Percentiles rank a stretch among this genome's conserved stretches.
Evolutionary conservation across 1,140 invertebrate genomes (phyloP).

Genomic region (Scaptomyza graminum): DNA sequence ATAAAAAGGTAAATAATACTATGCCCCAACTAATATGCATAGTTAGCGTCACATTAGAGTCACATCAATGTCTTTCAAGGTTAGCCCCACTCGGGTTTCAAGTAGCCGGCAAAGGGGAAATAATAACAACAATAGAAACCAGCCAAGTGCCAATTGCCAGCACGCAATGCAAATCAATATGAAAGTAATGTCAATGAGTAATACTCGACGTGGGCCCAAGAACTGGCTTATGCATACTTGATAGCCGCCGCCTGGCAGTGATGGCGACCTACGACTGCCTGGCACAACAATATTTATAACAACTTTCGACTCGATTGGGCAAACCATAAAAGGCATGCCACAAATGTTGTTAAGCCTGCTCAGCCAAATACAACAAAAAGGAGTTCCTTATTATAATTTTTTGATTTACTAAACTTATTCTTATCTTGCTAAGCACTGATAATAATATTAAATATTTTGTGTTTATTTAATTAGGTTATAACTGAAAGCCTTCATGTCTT

Average conservation of each 20-base stretch:
- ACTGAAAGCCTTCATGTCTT: conserved; percentile 4
- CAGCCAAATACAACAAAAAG: conserved; percentile 53
- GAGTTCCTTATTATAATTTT: too few relatives aligned
- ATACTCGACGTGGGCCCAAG: conserved; percentile 42
- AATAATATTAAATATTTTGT: neutral
- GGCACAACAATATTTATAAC: conserved; percentile 48
- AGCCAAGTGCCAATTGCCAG: conserved; percentile 44
- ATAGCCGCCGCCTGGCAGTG: neutral
- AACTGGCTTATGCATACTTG: conserved; percentile 57
- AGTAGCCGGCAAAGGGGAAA: conserved; percentile 33
- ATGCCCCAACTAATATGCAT: conserved; percentile 32
- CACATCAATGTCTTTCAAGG: conserved; percentile 55
- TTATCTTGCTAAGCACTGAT: conserved; percentile 28
- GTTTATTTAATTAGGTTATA: conserved; percentile 23
- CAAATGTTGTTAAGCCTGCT: conserved; percentile 25
- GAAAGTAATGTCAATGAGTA: conserved; percentile 19
- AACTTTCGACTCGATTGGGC: conserved; percentile 9
- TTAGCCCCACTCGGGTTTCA: conserved; percentile 39
- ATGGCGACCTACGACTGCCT: conserved; percentile 35
- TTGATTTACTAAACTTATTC: neutral
- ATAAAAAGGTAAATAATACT: neutral
- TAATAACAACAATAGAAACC: conserved; percentile 1
- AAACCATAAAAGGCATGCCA: conserved; percentile 36
- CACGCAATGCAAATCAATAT: conserved; percentile 77
- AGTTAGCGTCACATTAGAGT: conserved; percentile 32